Evolutionary conservation across 1,140 invertebrate species (phyloP), one percentile per base, ranked within the genome.

Genomic region (Oedothorax gibbosus): DNA sequence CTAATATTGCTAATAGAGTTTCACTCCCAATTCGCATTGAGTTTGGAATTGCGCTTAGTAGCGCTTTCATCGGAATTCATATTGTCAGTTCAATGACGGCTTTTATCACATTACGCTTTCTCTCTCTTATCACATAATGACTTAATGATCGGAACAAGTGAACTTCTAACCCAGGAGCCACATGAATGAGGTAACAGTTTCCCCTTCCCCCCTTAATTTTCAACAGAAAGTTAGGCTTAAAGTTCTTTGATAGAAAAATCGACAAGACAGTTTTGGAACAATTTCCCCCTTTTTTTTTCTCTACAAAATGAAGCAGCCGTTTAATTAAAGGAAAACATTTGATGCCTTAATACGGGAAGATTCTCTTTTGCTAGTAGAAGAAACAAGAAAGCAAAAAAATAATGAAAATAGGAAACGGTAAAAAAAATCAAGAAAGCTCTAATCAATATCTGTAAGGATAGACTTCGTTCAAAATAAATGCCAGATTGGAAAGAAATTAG

Each of bases 301-400:
- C 50, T 77, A 64, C 75, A 64, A 77, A 77, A 77, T 65, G 75
- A 77, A 65, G 75, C 21, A 51, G 49, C 54, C 75, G 50, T 64
- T 65, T 77, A 77, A 77, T 77, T 77, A 77, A 77, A 77, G 75
- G 75, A 65, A 77, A 77, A 77, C 75, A 77, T 77, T 77, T 77
- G 57, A 77, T 77, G 75, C 35, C 57, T 65, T 77, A 62, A 77
- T 77, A 77, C 75, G 75, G 62, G 56, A 75, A 75, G 72, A 75
- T 57, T 75, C 72, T 75, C 60, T 75, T 18, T 12, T 62, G 21
- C 72, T n/a, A 56, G 72, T 11, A 57, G 49, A 12, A 75, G 72
- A 75, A 60, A 75, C 53, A 75, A 75, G 18, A 71, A 75, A 57
- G 21, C 62, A 35, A 35, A 35, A 35, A 35, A 35, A 35, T 35